Percentiles rank a stretch among this genome's conserved stretches.
These are phyloP conservation scores for Chalcis sispes DNA, from an alignment of 2,888 invertebrate species.

Conservation along the genomic window DNA sequence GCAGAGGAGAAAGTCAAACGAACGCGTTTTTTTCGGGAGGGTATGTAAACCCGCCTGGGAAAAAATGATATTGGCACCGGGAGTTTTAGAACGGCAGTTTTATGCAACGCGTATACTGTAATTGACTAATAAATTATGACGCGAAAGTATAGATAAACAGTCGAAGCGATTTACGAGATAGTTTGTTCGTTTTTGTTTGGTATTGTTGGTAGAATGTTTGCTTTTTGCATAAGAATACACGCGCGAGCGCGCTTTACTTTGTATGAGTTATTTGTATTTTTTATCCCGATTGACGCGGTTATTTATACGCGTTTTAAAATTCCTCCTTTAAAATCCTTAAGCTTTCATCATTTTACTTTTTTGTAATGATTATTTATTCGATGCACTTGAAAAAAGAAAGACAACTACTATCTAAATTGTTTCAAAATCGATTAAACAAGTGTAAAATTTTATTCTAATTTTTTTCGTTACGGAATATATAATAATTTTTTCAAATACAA, in stretches of 20 bases:
- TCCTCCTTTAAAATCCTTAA: no score
- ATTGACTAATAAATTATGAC: constrained; percentile 36
- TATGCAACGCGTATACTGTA: constrained; percentile 34
- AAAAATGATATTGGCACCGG: neutral
- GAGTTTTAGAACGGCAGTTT: neutral
- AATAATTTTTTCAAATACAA: no score
- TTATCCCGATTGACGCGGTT: neutral
- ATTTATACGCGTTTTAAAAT: no score
- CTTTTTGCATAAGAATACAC: neutral
- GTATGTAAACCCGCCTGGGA: neutral
- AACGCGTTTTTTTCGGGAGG: neutral
- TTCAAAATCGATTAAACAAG: no score
- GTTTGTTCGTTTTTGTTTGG: constrained; percentile 14
- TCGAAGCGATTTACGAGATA: constrained; percentile 7
- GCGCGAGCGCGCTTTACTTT: constrained; percentile 9
- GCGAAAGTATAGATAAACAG: neutral
- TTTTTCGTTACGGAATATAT: no score
- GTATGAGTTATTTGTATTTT: constrained; percentile 25
- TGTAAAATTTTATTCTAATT: no score
- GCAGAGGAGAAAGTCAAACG: constrained; percentile 22
- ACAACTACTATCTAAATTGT: no score
- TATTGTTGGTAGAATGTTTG: constrained; percentile 29
- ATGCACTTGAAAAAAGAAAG: no score
- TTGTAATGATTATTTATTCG: no score
- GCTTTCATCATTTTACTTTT: no score